Conservation (phyloP, 2,113 vertebrate species). For the Triplophysa rosa region DNA sequence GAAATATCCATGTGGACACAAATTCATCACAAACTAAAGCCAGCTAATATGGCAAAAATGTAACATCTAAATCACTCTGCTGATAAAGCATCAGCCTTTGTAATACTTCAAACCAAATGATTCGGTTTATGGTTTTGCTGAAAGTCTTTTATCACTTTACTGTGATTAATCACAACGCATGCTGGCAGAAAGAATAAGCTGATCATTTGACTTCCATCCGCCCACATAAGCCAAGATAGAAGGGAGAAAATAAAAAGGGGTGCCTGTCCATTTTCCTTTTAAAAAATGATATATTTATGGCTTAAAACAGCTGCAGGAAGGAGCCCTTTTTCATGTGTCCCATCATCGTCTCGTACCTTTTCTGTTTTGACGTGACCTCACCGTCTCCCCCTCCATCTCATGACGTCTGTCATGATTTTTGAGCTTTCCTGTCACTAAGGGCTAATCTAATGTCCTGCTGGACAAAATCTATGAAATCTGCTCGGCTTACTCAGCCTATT, state of each 20-base stretch:
- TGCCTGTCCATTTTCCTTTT: conserved; percentile 29
- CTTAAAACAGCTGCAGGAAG: conserved; percentile 18
- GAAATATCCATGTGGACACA: neutral
- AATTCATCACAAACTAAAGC: neutral
- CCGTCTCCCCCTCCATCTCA: neutral
- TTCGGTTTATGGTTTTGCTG: conserved; percentile 20
- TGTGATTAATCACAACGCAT: conserved; percentile 32
- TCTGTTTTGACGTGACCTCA: conserved; percentile 10
- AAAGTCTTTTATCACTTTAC: conserved; percentile 29
- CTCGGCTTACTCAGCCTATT: conserved; percentile 10
- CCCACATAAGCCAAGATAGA: conserved; percentile 2
- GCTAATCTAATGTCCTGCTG: conserved; percentile 24
- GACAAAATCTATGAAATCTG: conserved; percentile 38
- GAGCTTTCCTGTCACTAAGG: conserved; percentile 15
- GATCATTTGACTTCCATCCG: conserved; percentile 39
- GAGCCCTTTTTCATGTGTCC: neutral
- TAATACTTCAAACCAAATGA: neutral
- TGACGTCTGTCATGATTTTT: conserved; percentile 15
- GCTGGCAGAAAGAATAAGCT: conserved; percentile 50
- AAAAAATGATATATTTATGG: conserved; percentile 51
- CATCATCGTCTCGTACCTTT: neutral
- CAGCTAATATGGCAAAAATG: neutral
- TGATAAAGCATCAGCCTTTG: neutral
- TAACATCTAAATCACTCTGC: neutral
- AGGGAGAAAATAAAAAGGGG: neutral